Evolutionary conservation across 1,140 invertebrate genomes (phyloP), one percentile per base, ranked within the genome.

Genomic region (Drosophila oshimai): DNA sequence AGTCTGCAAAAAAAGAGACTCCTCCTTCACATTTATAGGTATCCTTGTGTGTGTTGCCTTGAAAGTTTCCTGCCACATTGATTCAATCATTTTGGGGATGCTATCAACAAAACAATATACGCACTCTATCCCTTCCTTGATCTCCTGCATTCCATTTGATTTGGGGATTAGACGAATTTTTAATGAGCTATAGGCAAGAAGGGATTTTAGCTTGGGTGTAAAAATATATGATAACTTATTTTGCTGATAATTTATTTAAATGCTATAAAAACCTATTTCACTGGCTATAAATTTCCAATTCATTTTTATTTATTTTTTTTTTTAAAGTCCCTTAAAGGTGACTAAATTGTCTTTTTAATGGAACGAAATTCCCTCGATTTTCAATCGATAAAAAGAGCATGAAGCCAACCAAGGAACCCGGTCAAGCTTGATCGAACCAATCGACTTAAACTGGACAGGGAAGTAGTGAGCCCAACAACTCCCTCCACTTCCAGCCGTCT

Each of bases 11-110:
- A 36, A 37, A 50, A 20, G 29, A 68, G 47, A 68, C 60, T 71
- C 61, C 77, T 60, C 49, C 77, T 61, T 64, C 53, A 31, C 37
- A 39, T 44, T 31, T 51, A n/a, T 31, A 9, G 5, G 36, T 13
- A 12, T 12, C 6, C 49, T 12, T 55, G 15, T 58, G 31, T 34
- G 33, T 42, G 36, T 41, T 36, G 39, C 33, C 45, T 41, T 41
- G n/a, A 72, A 37, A 31, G 24, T 67, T 61, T 49, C 55, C 37
- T 51, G 60, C 60, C 50, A 55, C 47, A 64, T 80, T 74, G 81
- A 77, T 81, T 81, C 68, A 79, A 87, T 88, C 81, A 74, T 86
- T 79, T 79, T 68, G 65, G 65, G 31, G 26, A 45, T 83, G 77
- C 60, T 73, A 76, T 81, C 78, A 81, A 71, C 29, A 61, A 58